Evolutionary conservation across 2,113 vertebrate genomes (phyloP).

Genomic region (Pluvianellus socialis): DNA sequence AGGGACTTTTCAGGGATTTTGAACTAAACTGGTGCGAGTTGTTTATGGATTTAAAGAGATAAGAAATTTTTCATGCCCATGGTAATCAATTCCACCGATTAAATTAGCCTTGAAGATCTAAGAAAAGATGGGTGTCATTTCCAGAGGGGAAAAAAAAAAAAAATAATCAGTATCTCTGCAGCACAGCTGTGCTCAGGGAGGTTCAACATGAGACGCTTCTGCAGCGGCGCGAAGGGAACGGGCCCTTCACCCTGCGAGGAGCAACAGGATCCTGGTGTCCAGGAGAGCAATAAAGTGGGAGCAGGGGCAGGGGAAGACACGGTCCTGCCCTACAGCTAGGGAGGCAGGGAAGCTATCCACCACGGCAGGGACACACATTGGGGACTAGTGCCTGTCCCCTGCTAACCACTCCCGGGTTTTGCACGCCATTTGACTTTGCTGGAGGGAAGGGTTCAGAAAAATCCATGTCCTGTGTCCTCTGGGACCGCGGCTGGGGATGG

Average conservation of each 20-base stretch:
- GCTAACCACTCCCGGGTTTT: background rate
- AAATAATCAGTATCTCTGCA: background rate
- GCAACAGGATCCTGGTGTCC: too few relatives aligned
- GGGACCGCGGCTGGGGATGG: background rate
- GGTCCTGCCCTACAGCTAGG: background rate
- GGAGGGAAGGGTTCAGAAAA: background rate
- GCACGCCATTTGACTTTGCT: background rate
- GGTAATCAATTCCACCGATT: conserved; percentile 13
- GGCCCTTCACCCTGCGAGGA: background rate
- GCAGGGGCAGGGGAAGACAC: background rate
- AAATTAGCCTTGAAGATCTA: conserved; percentile 13
- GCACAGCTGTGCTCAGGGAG: rapidly evolving
- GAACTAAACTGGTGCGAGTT: rapidly evolving
- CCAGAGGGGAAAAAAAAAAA: rapidly evolving
- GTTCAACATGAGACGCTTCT: background rate
- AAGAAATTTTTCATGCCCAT: background rate
- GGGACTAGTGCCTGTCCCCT: background rate
- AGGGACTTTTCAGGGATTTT: background rate
- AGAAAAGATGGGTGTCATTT: background rate
- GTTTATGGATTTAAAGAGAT: background rate
- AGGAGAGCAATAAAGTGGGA: background rate
- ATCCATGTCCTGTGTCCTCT: background rate
- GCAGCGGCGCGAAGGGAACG: background rate
- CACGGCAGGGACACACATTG: rapidly evolving
- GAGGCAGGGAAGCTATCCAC: background rate